Conservation (phyloP, 2,888 invertebrate species). For the Aphodius granarius region DNA sequence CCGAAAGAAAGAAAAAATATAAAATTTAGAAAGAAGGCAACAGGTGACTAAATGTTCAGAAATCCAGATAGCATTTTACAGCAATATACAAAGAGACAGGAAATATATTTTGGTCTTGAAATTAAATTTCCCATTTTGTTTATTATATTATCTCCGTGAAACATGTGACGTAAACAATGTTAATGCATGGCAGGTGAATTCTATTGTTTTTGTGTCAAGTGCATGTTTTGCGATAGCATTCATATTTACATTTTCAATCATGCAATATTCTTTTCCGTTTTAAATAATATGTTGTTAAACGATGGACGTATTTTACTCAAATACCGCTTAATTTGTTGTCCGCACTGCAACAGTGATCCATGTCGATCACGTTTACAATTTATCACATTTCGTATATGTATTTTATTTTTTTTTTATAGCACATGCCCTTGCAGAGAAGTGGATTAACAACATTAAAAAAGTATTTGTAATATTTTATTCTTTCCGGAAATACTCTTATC, state of each 20-base stretch:
- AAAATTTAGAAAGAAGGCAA: no score
- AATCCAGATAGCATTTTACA: no score
- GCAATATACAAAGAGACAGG: background rate
- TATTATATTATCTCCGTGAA: background rate
- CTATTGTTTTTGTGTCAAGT: background rate
- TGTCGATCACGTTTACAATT: no score
- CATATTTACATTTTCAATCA: background rate
- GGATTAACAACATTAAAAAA: background rate
- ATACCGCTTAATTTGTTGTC: background rate
- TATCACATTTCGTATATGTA: no score
- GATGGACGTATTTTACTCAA: background rate
- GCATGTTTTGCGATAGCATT: background rate
- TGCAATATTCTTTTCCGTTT: background rate
- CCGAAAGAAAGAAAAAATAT: no score
- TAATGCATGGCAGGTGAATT: background rate
- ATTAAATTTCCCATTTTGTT: background rate
- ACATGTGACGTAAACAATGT: background rate
- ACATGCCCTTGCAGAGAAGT: no score
- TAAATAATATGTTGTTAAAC: background rate
- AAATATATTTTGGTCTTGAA: background rate
- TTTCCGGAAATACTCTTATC: background rate
- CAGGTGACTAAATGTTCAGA: no score
- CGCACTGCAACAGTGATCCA: no score
- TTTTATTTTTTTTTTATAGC: no score
- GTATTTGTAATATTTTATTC: background rate